Evolutionary conservation across 2,888 invertebrate genomes (phyloP).

Genomic region (Magallana nippona): DNA sequence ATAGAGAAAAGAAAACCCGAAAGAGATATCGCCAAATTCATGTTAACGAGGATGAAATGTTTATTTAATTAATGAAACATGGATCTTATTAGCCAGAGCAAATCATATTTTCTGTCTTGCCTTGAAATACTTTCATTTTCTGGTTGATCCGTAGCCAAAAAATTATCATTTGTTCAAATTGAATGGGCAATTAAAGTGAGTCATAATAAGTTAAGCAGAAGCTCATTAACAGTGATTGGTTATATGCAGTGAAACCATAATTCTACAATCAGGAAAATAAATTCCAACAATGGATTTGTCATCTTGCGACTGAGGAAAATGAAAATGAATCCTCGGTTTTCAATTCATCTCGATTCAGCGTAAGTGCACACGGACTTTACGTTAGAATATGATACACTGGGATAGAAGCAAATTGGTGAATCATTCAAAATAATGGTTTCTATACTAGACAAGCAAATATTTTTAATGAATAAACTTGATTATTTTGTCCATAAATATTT

Average conservation of each 20-base stretch:
- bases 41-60: slow-evolving; percentile 19
- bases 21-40: not conserved
- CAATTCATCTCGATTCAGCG: too few species aligned
- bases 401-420: too few species aligned
- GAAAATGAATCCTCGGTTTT: too few species aligned
- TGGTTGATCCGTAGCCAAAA: not conserved
- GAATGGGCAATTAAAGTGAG: slow-evolving; percentile 1
- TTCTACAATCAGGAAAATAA: not conserved
- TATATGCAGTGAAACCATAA: not conserved
- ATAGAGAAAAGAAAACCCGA: not conserved
- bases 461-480: too few species aligned
- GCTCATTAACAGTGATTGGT: not conserved
- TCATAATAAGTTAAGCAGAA: slow-evolving; percentile 9
- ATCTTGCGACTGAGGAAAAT: not conserved
- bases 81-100: not conserved
- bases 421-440: too few species aligned
- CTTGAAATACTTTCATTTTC: slow-evolving; percentile 11
- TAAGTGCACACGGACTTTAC: too few species aligned
- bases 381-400: too few species aligned
- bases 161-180: slow-evolving; percentile 13
- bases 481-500: too few species aligned
- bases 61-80: slow-evolving; percentile 24
- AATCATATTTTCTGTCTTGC: not conserved
- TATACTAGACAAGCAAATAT: too few species aligned
- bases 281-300: not conserved